A percentile compares a stretch with the other conserved stretches of the same genome.
Conservation (phyloP, 2,113 vertebrate species). For the Bos indicus region DNA sequence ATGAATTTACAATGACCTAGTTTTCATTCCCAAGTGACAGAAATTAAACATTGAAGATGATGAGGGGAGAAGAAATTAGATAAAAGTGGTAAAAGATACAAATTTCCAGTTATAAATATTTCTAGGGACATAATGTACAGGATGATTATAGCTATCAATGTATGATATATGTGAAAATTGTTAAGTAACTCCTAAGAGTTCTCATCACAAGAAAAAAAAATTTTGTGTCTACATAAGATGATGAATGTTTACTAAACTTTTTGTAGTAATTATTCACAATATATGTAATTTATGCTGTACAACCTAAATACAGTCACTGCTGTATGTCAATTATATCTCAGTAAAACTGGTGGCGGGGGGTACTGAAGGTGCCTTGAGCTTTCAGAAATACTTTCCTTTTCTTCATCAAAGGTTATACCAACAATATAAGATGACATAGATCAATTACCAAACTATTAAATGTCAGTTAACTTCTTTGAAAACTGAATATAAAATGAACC, state of each 20-base stretch:
- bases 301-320: neutral
- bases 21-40: neutral
- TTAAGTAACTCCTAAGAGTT: neutral
- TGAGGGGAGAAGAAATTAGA: neutral
- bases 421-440: slow-evolving; percentile 66
- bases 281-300: neutral
- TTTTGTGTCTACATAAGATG: neutral
- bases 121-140: neutral
- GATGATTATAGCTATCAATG: neutral
- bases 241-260: neutral
- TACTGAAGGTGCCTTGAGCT: slow-evolving; percentile 17
- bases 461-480: slow-evolving; percentile 75
- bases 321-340: neutral
- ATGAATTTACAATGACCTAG: neutral
- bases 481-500: slow-evolving; percentile 77
- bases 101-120: neutral
- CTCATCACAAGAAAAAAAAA: neutral
- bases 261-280: neutral
- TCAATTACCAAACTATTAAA: slow-evolving; percentile 79
- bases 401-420: slow-evolving; percentile 53
- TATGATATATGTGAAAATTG: neutral
- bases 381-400: slow-evolving; percentile 45
- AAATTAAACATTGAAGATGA: neutral
- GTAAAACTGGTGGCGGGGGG: neutral
- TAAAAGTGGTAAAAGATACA: neutral